Percentiles rank a stretch among this genome's conserved stretches.
Conservation (phyloP, 2,797 vertebrate species). For the Macrochelys suwanniensis region DNA sequence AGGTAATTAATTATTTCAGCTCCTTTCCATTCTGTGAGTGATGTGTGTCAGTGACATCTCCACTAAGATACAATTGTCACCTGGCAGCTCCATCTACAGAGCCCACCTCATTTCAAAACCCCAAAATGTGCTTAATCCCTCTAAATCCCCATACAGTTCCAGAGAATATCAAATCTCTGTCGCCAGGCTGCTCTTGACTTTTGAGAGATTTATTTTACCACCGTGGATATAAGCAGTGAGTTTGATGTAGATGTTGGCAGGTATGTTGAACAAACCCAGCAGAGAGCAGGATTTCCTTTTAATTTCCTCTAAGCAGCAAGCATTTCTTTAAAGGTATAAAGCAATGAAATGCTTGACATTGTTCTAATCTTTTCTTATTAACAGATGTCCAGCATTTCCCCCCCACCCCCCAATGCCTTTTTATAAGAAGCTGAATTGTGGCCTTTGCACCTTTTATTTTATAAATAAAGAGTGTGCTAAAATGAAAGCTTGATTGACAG, state of each 20-base stretch:
- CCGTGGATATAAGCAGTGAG: not conserved
- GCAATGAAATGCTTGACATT: conserved; percentile 13
- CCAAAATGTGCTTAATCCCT: conserved; percentile 15
- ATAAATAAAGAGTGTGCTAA: not conserved
- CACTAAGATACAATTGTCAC: not conserved
- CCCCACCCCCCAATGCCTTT: fast-evolving
- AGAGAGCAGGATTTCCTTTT: not conserved
- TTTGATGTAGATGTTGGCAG: not conserved
- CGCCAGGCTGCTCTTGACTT: conserved; percentile 15
- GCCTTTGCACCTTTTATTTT: not conserved
- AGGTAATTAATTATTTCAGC: not conserved
- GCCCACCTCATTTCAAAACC: conserved; percentile 23
- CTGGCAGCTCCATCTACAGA: not conserved
- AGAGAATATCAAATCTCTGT: not conserved
- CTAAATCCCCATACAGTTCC: conserved; percentile 30
- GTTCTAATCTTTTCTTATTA: conserved; percentile 48
- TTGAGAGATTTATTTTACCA: conserved; percentile 9
- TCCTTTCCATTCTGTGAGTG: conserved; percentile 8
- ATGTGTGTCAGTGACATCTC: conserved; percentile 18
- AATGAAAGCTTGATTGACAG: not conserved
- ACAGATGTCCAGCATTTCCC: not conserved
- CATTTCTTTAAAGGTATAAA: conserved; percentile 13
- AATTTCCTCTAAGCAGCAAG: conserved; percentile 47
- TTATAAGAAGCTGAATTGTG: not conserved
- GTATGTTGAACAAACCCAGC: conserved; percentile 1